These are phyloP conservation scores for Lomographa bimaculata DNA, from an alignment of 2,888 invertebrate species.

Conservation along the genomic window DNA sequence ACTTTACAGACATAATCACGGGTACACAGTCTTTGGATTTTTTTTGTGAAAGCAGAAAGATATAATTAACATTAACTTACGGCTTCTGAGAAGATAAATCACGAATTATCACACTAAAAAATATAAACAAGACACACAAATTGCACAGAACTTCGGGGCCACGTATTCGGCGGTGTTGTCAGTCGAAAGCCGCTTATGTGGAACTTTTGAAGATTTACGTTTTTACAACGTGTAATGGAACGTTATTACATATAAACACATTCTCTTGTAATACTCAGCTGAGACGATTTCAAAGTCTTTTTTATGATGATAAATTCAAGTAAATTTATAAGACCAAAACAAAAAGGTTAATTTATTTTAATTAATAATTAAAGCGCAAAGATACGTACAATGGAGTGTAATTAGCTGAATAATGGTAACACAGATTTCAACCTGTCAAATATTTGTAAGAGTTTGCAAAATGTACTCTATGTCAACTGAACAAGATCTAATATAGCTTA, in stretches of 20 bases:
- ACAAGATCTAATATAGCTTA: too few relatives aligned
- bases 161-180: constrained; percentile 80
- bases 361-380: too few relatives aligned
- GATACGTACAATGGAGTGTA: constrained; percentile 8
- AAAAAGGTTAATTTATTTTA: too few relatives aligned
- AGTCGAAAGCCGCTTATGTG: constrained; percentile 73
- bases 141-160: constrained; percentile 71
- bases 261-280: not conserved
- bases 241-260: constrained; percentile 22
- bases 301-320: too few relatives aligned
- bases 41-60: constrained; percentile 16
- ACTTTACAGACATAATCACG: constrained; percentile 37
- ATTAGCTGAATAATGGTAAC: constrained; percentile 1
- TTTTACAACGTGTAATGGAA: constrained; percentile 46
- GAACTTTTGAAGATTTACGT: constrained; percentile 69
- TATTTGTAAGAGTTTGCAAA: not conserved
- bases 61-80: constrained; percentile 58
- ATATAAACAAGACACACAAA: constrained; percentile 73
- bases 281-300: too few relatives aligned
- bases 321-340: too few relatives aligned
- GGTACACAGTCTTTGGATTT: constrained; percentile 30
- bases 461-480: constrained; percentile 1
- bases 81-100: constrained; percentile 53
- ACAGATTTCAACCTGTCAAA: not conserved
- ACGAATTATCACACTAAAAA: constrained; percentile 68